Conservation (phyloP, 2,888 invertebrate species). For the Agonopterix arenella region DNA sequence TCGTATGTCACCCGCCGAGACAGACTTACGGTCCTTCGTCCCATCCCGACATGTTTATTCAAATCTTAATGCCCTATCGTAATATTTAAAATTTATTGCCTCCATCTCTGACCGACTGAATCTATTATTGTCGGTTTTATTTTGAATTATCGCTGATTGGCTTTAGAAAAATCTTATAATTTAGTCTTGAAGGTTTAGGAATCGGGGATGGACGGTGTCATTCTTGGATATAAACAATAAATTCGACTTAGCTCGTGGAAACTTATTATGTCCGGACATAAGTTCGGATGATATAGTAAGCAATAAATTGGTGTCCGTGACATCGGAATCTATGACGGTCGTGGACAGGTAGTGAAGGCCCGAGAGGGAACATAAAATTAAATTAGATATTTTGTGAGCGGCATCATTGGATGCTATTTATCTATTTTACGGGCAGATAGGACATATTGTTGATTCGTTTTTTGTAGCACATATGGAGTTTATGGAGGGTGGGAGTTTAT, state of each 20-base stretch:
- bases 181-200: conserved; percentile 12
- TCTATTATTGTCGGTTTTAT: conserved; percentile 27
- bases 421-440: conserved; percentile 35
- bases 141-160: conserved; percentile 26
- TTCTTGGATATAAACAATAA: conserved; percentile 39
- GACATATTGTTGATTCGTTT: conserved; percentile 34
- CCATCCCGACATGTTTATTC: conserved; percentile 60
- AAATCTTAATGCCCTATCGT: conserved; percentile 57
- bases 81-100: conserved; percentile 60
- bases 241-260: conserved; percentile 45
- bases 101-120: conserved; percentile 19
- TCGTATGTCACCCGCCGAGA: conserved; percentile 36
- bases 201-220: conserved; percentile 16
- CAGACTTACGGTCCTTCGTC: conserved; percentile 24
- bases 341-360: conserved; percentile 44
- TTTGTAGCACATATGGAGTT: conserved; percentile 18
- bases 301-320: conserved; percentile 53
- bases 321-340: conserved; percentile 55
- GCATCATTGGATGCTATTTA: conserved; percentile 37
- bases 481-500: conserved; percentile 11
- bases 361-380: conserved; percentile 40
- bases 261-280: conserved; percentile 47
- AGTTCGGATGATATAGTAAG: conserved; percentile 56
- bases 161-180: conserved; percentile 9
- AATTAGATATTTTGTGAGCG: conserved; percentile 46